A percentile compares a stretch with the other conserved stretches of the same genome.
phyloP scores from a whole-genome alignment of 2,113 vertebrate species.

The Theristicus caerulescens region DNA sequence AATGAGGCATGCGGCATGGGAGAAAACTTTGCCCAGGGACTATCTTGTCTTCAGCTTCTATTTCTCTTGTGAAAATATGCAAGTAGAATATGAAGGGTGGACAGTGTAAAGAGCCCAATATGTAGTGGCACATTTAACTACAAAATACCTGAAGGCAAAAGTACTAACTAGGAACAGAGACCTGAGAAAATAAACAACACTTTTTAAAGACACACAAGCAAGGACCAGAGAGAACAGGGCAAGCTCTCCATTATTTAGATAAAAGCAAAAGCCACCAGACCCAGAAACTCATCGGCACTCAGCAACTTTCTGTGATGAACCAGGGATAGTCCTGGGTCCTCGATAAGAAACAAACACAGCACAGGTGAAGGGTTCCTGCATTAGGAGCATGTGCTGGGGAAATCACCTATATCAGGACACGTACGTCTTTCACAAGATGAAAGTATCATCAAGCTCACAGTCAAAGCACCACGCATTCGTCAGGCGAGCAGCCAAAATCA shows the following conservation, averaged over 20 bases:
- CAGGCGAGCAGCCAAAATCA: background rate
- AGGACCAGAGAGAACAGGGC: background rate
- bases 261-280: background rate
- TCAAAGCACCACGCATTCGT: fast-evolving
- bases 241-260: background rate
- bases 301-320: background rate
- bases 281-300: background rate
- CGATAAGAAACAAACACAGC: background rate
- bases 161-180: background rate
- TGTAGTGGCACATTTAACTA: fast-evolving
- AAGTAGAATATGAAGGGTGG: background rate
- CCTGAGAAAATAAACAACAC: background rate
- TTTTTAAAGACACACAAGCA: background rate
- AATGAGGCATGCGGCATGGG: fast-evolving
- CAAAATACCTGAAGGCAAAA: background rate
- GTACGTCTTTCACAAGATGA: background rate
- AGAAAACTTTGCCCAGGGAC: background rate
- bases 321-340: background rate
- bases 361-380: background rate
- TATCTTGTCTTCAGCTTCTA: background rate
- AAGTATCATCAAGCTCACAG: background rate
- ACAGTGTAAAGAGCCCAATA: background rate
- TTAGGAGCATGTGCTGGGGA: background rate
- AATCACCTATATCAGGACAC: background rate
- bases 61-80: background rate